Evolutionary conservation across 2,113 vertebrate genomes (phyloP), one percentile per base, ranked within the genome.

Genomic region (Gavia stellata): DNA sequence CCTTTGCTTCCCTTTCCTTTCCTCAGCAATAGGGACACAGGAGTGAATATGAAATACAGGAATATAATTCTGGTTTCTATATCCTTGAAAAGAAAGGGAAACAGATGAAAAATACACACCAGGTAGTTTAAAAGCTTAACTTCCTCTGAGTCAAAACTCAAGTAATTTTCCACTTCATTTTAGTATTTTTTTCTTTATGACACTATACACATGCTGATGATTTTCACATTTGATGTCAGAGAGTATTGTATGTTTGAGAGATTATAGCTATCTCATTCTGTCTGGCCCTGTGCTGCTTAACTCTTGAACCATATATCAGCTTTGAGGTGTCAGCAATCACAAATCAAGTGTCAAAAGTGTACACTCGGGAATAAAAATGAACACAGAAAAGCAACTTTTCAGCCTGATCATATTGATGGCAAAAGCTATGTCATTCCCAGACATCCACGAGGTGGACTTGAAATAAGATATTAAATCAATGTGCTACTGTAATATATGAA

Each of bases 361-460:
- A 94, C 81, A 63, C 72, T 81, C 42, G 62, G 94, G 90, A 96
- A 96, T 97, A 96, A 96, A 97, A 97, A 96, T 88, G 95, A 89
- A 85, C 91, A 94, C 15, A 94, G 91, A 94, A 94, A 92, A 96
- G 94, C 71, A 95, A 75, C 67, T 83, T 96, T 90, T 93, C 88
- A 96, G 53, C 44, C 53, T 88, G 62, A 78, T 75, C 47, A 79
- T 88, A 92, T 81, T 94, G 89, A 96, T 86, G 86, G 83, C 53
- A 92, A 93, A 94, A 90, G 66, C 81, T 90, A 59, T 91, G 88
- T 94, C 81, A 95, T 84, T 88, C 87, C 42, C 78, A 91, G 58
- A 88, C 56, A 83, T 77, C 63, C 63, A 87, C 1, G 9, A 85
- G 61, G 59, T 91, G 66, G 67, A 90, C 71, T 62, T 89, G 56